These are phyloP conservation scores for Antedon mediterranea DNA, from an alignment of 53 echinoderm and acorn worm species.

Conservation along the genomic window DNA sequence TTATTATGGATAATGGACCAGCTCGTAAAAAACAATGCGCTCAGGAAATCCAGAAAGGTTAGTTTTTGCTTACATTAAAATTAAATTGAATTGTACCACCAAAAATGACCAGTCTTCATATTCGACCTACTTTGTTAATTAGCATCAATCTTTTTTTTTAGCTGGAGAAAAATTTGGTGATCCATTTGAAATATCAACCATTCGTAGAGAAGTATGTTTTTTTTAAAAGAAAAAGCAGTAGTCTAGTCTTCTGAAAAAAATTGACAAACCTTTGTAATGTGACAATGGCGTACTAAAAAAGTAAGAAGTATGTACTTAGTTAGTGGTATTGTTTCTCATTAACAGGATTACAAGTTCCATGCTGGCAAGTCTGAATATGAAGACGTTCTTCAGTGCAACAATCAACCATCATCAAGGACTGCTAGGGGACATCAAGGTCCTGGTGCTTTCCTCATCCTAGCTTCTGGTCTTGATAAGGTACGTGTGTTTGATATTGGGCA, in stretches of 20 bases:
- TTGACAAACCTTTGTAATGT: no score
- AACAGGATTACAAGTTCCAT: constrained; percentile 70
- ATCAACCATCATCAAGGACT: constrained; percentile 42
- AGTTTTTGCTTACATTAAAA: no score
- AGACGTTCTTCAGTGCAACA: constrained; percentile 69
- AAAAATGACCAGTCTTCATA: no score
- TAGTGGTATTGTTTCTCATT: neutral
- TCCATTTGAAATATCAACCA: constrained; percentile 82
- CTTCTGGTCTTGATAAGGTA: constrained; percentile 88
- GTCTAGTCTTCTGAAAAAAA: no score
- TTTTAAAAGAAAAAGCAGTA: no score
- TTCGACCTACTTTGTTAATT: no score
- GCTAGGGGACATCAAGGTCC: constrained; percentile 88
- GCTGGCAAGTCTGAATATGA: constrained; percentile 94
- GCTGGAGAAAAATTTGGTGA: constrained; percentile 72
- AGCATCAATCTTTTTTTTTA: constrained; percentile 3
- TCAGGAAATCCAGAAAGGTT: constrained; percentile 40
- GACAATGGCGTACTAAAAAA: neutral
- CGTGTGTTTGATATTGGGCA: no score
- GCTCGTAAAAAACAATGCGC: constrained; percentile 43
- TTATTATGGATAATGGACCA: constrained; percentile 88
- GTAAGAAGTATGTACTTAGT: neutral
- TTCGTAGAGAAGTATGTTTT: constrained; percentile 48
- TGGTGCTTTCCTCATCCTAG: constrained; percentile 72
- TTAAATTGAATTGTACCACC: no score